Evolutionary conservation across 2,888 invertebrate species (phyloP).

Genomic region (Sarcophaga subvicina): DNA sequence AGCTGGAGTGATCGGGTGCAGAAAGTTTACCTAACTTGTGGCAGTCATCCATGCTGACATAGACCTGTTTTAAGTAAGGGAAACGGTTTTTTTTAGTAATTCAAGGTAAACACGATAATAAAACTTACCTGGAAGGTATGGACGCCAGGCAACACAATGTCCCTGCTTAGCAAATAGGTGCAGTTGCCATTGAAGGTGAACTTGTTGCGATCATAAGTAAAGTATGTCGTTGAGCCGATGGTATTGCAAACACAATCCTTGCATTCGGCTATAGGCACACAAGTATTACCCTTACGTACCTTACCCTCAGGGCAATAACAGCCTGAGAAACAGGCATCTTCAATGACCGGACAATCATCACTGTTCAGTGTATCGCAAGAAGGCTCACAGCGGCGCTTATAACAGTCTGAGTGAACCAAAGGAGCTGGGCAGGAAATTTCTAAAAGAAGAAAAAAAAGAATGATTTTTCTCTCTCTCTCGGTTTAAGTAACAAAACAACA

Average conservation of each 20-base stretch:
- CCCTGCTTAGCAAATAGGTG: slow-evolving; percentile 90
- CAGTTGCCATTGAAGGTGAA: slow-evolving; percentile 93
- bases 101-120: too few relatives aligned
- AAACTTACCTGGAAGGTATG: slow-evolving; percentile 77
- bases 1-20: slow-evolving; percentile 81
- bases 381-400: slow-evolving; percentile 89
- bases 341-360: slow-evolving; percentile 85
- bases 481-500: slow-evolving; percentile 15
- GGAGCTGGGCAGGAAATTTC: slow-evolving; percentile 89
- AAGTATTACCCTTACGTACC: slow-evolving; percentile 86
- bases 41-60: slow-evolving; percentile 88
- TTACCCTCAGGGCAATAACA: slow-evolving; percentile 92
- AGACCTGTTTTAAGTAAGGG: slow-evolving; percentile 83
- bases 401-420: slow-evolving; percentile 92
- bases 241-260: slow-evolving; percentile 90
- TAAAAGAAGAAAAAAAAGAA: slow-evolving; percentile 73
- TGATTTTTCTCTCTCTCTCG: too few relatives aligned
- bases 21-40: slow-evolving; percentile 80
- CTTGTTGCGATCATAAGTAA: slow-evolving; percentile 91
- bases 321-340: slow-evolving; percentile 89
- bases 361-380: slow-evolving; percentile 86
- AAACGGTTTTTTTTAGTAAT: slow-evolving; percentile 82
- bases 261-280: slow-evolving; percentile 88
- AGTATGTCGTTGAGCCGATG: slow-evolving; percentile 90
- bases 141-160: slow-evolving; percentile 83